A percentile compares a stretch with the other conserved stretches of the same genome.
Evolutionary conservation across 2,797 vertebrate genomes (phyloP).

Genomic region (Xenopus petersii): DNA sequence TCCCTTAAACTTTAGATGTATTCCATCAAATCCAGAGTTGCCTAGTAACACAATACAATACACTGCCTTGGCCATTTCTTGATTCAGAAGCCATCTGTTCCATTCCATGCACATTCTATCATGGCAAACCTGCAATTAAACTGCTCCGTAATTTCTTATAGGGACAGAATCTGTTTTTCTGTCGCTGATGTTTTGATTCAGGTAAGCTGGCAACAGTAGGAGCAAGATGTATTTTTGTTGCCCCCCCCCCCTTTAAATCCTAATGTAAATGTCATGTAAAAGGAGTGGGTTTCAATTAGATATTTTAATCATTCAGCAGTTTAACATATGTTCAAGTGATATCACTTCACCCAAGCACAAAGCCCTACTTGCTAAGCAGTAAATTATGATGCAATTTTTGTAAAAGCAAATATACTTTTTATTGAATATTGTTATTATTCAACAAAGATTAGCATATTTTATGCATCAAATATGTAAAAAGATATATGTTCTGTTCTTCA

Average conservation of each 20-base stretch:
- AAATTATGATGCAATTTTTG: too few species aligned
- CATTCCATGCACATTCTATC: slow-evolving; percentile 41
- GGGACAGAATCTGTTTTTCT: slow-evolving; percentile 55
- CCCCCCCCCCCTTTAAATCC: too few species aligned
- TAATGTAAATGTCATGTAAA: background rate
- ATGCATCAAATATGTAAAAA: too few species aligned
- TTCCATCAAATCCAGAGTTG: slow-evolving; percentile 31
- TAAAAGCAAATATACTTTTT: too few species aligned
- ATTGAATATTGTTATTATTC: too few species aligned
- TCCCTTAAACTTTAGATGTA: slow-evolving; percentile 16
- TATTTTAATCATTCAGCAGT: too few species aligned
- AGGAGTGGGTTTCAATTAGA: background rate
- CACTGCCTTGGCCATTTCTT: slow-evolving; percentile 44
- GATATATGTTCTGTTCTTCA: too few species aligned
- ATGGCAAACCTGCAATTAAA: slow-evolving; percentile 54
- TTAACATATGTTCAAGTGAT: too few species aligned
- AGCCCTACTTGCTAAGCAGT: too few species aligned
- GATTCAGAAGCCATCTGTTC: slow-evolving; percentile 61
- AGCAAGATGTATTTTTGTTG: background rate
- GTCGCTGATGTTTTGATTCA: slow-evolving; percentile 57
- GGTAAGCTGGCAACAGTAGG: slow-evolving; percentile 52
- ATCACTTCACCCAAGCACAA: too few species aligned
- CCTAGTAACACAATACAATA: slow-evolving; percentile 32
- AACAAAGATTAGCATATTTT: too few species aligned
- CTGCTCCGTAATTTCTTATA: slow-evolving; percentile 53